These are phyloP conservation scores for Poeciliopsis prolifica DNA, from an alignment of 2,113 vertebrate genomes.

Conservation along the genomic window DNA sequence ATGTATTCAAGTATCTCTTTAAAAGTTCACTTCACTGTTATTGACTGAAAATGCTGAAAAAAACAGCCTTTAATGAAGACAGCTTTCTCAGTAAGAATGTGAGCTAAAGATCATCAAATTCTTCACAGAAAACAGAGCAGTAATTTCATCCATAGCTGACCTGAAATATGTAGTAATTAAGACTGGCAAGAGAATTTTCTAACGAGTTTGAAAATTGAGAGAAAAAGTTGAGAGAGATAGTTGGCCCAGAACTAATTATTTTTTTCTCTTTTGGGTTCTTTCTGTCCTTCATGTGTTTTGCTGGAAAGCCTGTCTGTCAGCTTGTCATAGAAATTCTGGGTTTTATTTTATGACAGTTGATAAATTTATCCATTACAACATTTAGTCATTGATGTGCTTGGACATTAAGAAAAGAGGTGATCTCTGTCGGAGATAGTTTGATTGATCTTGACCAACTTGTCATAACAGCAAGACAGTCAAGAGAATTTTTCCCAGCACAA, in stretches of 20 bases:
- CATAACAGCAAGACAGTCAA: background rate
- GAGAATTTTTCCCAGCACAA: background rate
- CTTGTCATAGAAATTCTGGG: no score
- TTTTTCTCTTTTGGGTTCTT: no score
- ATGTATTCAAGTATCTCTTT: background rate
- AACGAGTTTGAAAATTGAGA: no score
- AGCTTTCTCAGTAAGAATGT: background rate
- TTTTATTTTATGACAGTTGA: no score
- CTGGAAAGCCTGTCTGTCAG: no score
- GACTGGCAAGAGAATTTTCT: background rate
- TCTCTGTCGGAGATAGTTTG: background rate
- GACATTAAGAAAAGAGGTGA: background rate
- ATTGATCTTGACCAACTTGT: background rate
- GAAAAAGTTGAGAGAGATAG: no score
- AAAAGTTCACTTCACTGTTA: background rate
- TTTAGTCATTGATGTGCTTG: background rate
- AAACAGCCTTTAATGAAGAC: background rate
- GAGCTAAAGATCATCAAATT: constrained; percentile 16
- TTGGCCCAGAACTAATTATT: no score
- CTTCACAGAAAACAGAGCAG: constrained; percentile 32
- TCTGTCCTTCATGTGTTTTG: no score
- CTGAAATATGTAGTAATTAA: constrained; percentile 35
- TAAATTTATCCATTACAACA: background rate
- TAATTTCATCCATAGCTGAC: constrained; percentile 46
- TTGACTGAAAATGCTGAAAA: constrained; percentile 15